phyloP scores from a whole-genome alignment of 2,113 vertebrate genomes.

The Stomatorhinus ivindoensis region DNA sequence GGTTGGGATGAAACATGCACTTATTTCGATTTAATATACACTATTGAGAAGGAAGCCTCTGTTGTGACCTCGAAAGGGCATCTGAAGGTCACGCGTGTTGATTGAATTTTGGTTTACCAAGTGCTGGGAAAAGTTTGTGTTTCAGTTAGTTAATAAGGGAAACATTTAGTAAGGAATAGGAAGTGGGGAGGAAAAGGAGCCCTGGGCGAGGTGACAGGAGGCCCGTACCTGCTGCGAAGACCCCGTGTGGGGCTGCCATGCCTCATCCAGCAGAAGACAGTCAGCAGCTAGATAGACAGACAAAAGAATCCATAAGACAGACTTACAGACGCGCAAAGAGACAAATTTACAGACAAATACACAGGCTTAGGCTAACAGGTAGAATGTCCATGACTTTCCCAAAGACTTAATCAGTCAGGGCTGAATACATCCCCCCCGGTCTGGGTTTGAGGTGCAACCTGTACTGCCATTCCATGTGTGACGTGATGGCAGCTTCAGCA shows the following conservation, averaged over 20 bases:
- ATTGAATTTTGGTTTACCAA: not conserved
- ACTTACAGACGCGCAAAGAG: not conserved
- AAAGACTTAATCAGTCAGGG: conserved; percentile 57
- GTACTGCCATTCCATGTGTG: conserved; percentile 50
- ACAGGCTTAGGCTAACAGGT: not conserved
- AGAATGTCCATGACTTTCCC: conserved; percentile 35
- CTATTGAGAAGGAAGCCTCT: not conserved
- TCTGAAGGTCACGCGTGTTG: not conserved
- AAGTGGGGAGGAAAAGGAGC: not conserved
- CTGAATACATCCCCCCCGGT: conserved; percentile 41
- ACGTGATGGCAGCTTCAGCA: conserved; percentile 53
- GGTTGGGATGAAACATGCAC: not conserved
- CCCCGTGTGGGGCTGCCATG: not conserved
- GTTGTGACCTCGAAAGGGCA: not conserved
- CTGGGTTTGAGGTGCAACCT: conserved; percentile 40
- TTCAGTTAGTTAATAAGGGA: not conserved
- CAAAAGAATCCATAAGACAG: not conserved
- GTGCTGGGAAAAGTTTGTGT: not conserved
- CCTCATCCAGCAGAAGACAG: not conserved
- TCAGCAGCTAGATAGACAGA: not conserved
- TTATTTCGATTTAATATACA: not conserved
- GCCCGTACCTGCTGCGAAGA: too few relatives aligned
- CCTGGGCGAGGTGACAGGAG: not conserved
- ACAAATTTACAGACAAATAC: not conserved
- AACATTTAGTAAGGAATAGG: not conserved